Base-by-base conservation (phyloP, 2,113 vertebrate genomes). In the Amia ocellicauda region DNA sequence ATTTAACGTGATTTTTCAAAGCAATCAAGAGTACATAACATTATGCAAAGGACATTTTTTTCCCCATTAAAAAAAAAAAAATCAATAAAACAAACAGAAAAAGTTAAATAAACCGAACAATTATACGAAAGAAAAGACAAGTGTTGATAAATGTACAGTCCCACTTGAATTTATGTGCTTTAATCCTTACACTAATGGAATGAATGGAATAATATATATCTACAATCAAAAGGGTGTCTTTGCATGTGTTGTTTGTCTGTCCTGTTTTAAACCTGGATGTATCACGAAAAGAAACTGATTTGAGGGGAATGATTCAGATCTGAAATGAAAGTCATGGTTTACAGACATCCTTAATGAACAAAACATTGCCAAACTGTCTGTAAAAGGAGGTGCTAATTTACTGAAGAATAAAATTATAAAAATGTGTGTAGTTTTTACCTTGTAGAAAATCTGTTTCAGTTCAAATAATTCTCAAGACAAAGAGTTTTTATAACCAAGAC, bases 151-250 rank as follows among this genome's bases (percentile, higher is more conserved):
- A 89, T 90, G 84, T 89, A 91, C 88, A 89, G 86, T 80, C 87
- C 64, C 73, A 69, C 76, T 87, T 86, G 84, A 86, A 85, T 83
- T 86, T 60, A 66, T 86, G 84, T 91, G 89, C 89, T 91, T 91
- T 86, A 90, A 88, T 87, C 81, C 89, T 89, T 90, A 91, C 88
- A 91, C 84, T 88, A 86, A 89, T 88, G 83, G 76, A 89, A 90
- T 86, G 83, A 78, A 85, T 83, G 83, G 65, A 67, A 45, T 67
- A 36, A 85, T 76, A 76, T 89, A 68, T 91, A 90, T 90, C 87
- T 91, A 90, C 89, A 92, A 73, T 79, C 77, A 89, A 86, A 64
- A 83, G 85, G 81, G 82, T 84, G 81, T 83, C 78, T 83, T 84
- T 84, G 84, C 85, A 83, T 83, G 81, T 79, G 68, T 83, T 75